These are phyloP conservation scores for Caenorhabditis imperialis DNA, from an alignment of 2,888 invertebrate species.

Conservation along the genomic window DNA sequence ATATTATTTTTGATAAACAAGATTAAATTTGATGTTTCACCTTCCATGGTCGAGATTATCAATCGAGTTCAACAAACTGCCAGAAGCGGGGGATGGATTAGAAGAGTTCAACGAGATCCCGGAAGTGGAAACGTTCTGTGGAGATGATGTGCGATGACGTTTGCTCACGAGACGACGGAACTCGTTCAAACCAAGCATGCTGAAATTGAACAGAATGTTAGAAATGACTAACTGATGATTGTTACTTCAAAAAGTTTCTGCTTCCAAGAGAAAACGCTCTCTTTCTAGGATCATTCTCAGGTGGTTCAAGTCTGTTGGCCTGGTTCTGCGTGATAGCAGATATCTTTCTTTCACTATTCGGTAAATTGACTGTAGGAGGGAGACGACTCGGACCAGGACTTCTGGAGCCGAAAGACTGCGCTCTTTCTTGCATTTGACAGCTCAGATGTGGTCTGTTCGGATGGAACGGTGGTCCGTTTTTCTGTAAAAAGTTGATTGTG, in stretches of 20 bases:
- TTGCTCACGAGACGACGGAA: conserved; percentile 46
- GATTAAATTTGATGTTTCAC: conserved; percentile 1
- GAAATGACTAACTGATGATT: neutral
- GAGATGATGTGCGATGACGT: conserved; percentile 46
- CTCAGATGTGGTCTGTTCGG: conserved; percentile 22
- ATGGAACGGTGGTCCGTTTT: conserved; percentile 1
- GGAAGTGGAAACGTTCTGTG: conserved; percentile 42
- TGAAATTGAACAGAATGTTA: neutral
- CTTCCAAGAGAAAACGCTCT: conserved; percentile 72
- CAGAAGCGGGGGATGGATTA: conserved; percentile 43
- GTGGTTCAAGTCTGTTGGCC: conserved; percentile 31
- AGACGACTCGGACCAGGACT: conserved; percentile 5
- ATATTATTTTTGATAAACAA: no score
- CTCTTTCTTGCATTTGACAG: conserved; percentile 27
- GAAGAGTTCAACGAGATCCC: conserved; percentile 53
- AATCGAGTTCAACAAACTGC: conserved; percentile 33
- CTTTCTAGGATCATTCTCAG: conserved; percentile 66
- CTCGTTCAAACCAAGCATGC: conserved; percentile 44
- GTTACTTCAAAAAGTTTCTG: conserved; percentile 65
- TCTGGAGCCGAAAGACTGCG: conserved; percentile 39
- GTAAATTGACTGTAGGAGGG: conserved; percentile 56
- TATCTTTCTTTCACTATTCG: conserved; percentile 26
- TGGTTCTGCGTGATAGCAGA: conserved; percentile 13
- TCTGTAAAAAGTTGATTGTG: no score
- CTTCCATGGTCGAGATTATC: conserved; percentile 31